Evolutionary conservation across 2,113 vertebrate species (phyloP).

Genomic region (Mesembrinibis cayennensis): DNA sequence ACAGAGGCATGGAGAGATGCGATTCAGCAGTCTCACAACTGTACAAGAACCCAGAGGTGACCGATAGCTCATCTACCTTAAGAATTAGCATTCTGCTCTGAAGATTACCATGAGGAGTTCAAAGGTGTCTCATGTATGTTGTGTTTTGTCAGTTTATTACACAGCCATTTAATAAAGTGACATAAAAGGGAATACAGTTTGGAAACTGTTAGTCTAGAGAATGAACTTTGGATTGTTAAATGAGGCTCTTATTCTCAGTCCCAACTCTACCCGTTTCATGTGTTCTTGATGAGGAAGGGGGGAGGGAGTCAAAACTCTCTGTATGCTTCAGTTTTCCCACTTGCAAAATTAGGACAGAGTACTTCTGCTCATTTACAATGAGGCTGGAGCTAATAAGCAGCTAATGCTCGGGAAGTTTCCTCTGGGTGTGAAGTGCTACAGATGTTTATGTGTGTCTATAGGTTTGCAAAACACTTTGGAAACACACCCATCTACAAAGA

Average conservation of each 20-base stretch:
- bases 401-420: background rate
- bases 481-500: background rate
- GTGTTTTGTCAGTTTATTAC: background rate
- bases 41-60: background rate
- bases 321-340: background rate
- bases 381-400: background rate
- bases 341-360: background rate
- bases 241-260: background rate
- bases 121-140: background rate
- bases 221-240: background rate
- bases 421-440: background rate
- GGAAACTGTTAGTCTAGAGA: background rate
- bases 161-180: background rate
- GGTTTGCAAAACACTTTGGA: background rate
- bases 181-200: background rate
- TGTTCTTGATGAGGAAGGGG: background rate
- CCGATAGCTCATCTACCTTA: background rate
- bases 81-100: background rate
- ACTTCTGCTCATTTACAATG: background rate
- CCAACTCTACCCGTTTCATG: background rate
- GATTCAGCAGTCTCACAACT: background rate
- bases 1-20: rapidly evolving
- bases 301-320: background rate
- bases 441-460: background rate
- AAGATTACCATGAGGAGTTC: background rate